Base-by-base conservation (phyloP, 2,113 vertebrate species). In the Dromas ardeola region DNA sequence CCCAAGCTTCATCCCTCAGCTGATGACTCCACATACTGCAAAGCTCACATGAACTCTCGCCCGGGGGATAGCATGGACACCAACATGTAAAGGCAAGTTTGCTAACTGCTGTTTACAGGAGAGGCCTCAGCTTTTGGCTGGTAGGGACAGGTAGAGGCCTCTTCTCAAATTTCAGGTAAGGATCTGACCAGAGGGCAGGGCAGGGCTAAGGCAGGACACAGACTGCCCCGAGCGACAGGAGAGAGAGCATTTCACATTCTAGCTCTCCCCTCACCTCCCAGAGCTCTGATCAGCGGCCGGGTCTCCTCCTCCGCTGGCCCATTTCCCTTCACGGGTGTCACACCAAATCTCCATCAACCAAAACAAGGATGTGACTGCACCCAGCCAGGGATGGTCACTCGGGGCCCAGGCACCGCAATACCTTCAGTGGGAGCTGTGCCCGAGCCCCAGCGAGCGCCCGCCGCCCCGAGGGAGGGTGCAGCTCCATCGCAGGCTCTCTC, bases 101-200 rank as follows among this genome's bases (percentile, higher is more conserved):
- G 47, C 30, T 38, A 67, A 49, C 30, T 66, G 79, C 86, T 88
- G 89, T 88, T 96, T 81, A 94, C 52, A 74, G 81, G 73, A 94
- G 83, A 85, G 69, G 80, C 84, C 88, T 81, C 61, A 0, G 42
- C 16, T 81, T 58, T 67, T 59, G 65, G 69, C 92, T 78, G 62
- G 77, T 50, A 72, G 72, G 85, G 72, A 78, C 69, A 89, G 25
- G 92, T 81, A 83, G 49, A 82, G 7, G 85, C 59, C 74, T 90
- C 67, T 81, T 92, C 94, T 97, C 90, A 79, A 12, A 90, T 97
- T 97, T 94, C 94, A 91, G 1, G 18, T 11, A 12, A 36, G 70
- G 77, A 85, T 63, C 71, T 74, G 79, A 92, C 80, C 91, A 77
- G 90, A 94, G 69, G 63, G 77, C 67, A 97, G 53, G 47, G 61